A percentile compares a stretch with the other conserved stretches of the same genome.
These are phyloP conservation scores for Diachasmimorpha longicaudata DNA, from an alignment of 1,140 invertebrate genomes.

Conservation along the genomic window DNA sequence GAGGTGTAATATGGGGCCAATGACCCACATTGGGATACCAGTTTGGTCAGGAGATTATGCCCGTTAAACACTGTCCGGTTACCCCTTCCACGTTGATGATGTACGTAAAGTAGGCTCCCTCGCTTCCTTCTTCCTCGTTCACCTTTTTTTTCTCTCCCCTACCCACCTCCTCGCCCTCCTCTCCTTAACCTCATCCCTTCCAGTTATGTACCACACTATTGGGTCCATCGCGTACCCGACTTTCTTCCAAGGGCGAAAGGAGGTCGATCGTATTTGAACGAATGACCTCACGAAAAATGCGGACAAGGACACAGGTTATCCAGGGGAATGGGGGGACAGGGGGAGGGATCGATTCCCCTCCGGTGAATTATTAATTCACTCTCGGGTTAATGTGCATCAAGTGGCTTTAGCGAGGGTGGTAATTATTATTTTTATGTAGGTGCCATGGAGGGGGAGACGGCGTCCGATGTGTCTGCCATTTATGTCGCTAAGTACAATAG, in stretches of 20 bases:
- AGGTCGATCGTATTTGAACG: constrained; percentile 23
- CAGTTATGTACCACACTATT: neutral
- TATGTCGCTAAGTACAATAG: constrained; percentile 82
- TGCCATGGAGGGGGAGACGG: constrained; percentile 46
- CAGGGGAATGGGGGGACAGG: too few species aligned
- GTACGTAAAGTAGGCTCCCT: constrained; percentile 22
- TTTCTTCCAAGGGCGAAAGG: constrained; percentile 39
- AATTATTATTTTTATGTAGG: constrained; percentile 45
- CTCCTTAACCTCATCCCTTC: neutral
- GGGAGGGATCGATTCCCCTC: neutral
- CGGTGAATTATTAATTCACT: neutral
- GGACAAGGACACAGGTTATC: constrained; percentile 32
- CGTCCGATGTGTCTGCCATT: constrained; percentile 67
- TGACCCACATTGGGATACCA: constrained; percentile 53
- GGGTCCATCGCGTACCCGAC: constrained; percentile 18
- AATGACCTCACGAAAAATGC: constrained; percentile 31
- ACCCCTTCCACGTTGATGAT: neutral
- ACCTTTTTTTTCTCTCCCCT: neutral
- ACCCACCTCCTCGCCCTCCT: neutral
- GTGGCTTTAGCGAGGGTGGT: neutral
- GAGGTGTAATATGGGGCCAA: constrained; percentile 29
- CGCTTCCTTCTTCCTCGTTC: constrained; percentile 1
- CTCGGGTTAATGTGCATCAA: neutral
- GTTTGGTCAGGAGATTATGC: constrained; percentile 51
- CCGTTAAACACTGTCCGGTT: constrained; percentile 44